Conservation (phyloP, 2,888 invertebrate species). For the Stenodema calcarata region DNA sequence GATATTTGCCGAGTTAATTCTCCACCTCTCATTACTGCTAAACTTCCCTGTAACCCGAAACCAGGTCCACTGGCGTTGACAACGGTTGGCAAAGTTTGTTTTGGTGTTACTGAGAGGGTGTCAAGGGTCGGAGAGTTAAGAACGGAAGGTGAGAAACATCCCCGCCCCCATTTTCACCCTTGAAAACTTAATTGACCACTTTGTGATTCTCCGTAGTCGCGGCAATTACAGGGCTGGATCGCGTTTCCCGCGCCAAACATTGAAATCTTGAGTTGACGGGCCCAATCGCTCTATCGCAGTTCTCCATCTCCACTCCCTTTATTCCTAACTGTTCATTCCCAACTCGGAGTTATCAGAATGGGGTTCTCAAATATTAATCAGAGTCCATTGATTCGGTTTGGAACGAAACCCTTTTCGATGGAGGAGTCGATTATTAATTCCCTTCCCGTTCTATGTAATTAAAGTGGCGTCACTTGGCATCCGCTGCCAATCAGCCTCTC, state of each 20-base stretch:
- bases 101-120: too few relatives aligned
- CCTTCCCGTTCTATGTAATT: not conserved
- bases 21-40: too few relatives aligned
- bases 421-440: conserved; percentile 12
- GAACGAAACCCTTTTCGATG: not conserved
- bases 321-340: not conserved
- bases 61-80: not conserved
- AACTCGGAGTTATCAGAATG: not conserved
- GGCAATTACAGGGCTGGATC: not conserved
- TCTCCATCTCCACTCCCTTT: not conserved
- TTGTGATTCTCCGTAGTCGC: not conserved
- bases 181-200: not conserved
- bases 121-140: not conserved
- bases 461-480: conserved; percentile 24
- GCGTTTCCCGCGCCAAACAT: not conserved
- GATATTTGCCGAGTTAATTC: too few relatives aligned
- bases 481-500: not conserved
- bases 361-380: not conserved
- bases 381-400: not conserved
- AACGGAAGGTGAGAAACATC: not conserved
- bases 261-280: not conserved
- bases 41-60: not conserved
- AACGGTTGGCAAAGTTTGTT: not conserved
- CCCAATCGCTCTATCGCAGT: not conserved
- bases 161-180: not conserved